Conservation (phyloP, 2,797 vertebrate genomes). For the Pseudochirops corinnae region DNA sequence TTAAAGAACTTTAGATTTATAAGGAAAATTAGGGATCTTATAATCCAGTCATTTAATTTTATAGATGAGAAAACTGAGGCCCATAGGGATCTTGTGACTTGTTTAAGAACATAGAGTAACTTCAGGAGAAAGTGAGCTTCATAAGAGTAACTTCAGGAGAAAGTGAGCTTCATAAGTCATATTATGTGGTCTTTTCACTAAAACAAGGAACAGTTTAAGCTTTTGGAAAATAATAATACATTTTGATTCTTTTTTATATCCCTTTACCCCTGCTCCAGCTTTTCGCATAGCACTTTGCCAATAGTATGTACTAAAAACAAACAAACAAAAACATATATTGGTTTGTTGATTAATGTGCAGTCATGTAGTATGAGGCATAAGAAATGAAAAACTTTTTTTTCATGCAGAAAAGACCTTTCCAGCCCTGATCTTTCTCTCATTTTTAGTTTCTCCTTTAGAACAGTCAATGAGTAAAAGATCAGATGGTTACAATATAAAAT, state of each 20-base stretch:
- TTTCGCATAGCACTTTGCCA: not conserved
- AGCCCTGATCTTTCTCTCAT: conserved; percentile 16
- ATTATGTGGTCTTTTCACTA: not conserved
- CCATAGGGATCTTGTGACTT: not conserved
- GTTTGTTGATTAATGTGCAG: not conserved
- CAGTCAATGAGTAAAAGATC: conserved; percentile 40
- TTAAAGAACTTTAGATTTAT: not conserved
- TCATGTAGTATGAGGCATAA: conserved; percentile 26
- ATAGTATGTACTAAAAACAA: not conserved
- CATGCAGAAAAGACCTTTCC: conserved; percentile 21
- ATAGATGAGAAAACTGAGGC: not conserved
- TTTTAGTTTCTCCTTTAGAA: conserved; percentile 13
- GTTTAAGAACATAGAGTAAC: not conserved
- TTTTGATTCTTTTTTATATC: not conserved
- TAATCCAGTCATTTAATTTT: not conserved
- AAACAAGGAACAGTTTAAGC: not conserved
- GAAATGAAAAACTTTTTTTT: conserved; percentile 40
- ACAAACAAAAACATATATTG: not conserved
- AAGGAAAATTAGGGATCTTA: not conserved
- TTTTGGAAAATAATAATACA: not conserved
- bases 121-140: not conserved
- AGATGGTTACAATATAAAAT: conserved; percentile 33
- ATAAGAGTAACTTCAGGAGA: not conserved
- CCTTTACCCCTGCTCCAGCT: not conserved
- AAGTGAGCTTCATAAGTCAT: not conserved